phyloP scores from a whole-genome alignment of 2,888 invertebrate genomes.

The Habroteleia sp. region DNA sequence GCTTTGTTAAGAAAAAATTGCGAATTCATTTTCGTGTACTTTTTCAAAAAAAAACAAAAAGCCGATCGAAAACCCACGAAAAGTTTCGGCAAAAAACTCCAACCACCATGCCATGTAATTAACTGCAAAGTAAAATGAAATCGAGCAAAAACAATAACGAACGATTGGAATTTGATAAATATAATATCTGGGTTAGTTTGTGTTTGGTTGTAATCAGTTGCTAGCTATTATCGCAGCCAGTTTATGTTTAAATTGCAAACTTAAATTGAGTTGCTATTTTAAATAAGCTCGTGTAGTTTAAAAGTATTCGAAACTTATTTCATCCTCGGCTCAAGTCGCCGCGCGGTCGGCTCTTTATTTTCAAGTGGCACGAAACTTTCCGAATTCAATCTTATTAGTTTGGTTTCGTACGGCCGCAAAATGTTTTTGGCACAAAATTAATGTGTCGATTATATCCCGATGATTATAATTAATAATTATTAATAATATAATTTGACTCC shows the following conservation, averaged over 20 bases:
- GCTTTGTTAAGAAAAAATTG: constrained; percentile 16
- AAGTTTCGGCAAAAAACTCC: too few relatives aligned
- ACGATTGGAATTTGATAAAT: neutral
- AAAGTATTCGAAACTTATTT: constrained; percentile 55
- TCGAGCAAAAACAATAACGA: neutral
- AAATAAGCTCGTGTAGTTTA: constrained; percentile 54
- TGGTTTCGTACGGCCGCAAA: too few relatives aligned
- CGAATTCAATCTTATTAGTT: constrained; percentile 48
- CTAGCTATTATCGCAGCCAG: constrained; percentile 40
- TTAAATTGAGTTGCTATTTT: constrained; percentile 58
- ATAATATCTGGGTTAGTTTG: constrained; percentile 4
- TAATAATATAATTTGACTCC: too few relatives aligned
- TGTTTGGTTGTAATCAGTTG: constrained; percentile 37
- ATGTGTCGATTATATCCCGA: too few relatives aligned
- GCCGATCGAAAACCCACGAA: too few relatives aligned
- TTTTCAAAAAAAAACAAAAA: neutral
- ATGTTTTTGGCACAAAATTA: too few relatives aligned
- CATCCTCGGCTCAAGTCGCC: constrained; percentile 28
- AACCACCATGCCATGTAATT: too few relatives aligned
- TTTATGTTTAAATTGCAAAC: constrained; percentile 51
- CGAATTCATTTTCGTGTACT: constrained; percentile 4
- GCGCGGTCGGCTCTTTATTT: constrained; percentile 48
- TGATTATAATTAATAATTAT: too few relatives aligned
- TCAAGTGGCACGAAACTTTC: constrained; percentile 42
- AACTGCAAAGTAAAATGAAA: neutral